Evolutionary conservation across 2,113 vertebrate species (phyloP).

Genomic region (Crypturellus undulatus): DNA sequence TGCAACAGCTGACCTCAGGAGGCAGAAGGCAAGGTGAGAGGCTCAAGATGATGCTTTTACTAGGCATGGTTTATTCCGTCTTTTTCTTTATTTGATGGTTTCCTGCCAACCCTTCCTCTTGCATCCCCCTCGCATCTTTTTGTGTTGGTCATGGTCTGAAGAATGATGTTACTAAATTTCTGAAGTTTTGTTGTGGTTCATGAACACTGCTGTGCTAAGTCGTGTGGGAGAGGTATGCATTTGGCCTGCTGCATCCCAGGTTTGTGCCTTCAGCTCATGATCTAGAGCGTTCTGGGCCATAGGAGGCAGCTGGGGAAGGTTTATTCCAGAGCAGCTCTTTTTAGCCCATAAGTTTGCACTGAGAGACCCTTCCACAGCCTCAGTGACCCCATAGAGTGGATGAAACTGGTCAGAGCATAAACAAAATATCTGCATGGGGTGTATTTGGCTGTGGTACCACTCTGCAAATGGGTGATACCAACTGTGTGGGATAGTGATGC

Average conservation of each 20-base stretch:
- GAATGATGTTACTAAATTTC: not conserved
- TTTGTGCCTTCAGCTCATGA: accelerated
- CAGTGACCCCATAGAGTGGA: not conserved
- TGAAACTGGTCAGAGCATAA: not conserved
- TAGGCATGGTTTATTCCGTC: not conserved
- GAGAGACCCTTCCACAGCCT: not conserved
- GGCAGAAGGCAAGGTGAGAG: not conserved
- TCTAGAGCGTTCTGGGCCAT: not conserved
- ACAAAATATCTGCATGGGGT: not conserved
- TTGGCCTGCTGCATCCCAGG: accelerated
- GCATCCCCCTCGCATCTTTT: not conserved
- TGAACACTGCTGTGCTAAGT: not conserved
- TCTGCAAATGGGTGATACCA: too few relatives aligned
- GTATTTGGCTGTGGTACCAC: not conserved
- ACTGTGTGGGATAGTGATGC: not conserved
- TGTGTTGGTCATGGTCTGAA: not conserved
- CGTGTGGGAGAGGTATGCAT: not conserved
- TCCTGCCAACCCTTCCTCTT: not conserved
- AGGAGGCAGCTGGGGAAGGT: not conserved
- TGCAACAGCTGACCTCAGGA: slow-evolving; percentile 18
- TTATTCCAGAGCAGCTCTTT: not conserved
- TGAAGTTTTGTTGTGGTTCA: not conserved
- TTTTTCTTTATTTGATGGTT: not conserved
- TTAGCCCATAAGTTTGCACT: not conserved
- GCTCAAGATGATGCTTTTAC: not conserved